Conservation (phyloP, 2,888 invertebrate species). For the Rotaria macrura region DNA sequence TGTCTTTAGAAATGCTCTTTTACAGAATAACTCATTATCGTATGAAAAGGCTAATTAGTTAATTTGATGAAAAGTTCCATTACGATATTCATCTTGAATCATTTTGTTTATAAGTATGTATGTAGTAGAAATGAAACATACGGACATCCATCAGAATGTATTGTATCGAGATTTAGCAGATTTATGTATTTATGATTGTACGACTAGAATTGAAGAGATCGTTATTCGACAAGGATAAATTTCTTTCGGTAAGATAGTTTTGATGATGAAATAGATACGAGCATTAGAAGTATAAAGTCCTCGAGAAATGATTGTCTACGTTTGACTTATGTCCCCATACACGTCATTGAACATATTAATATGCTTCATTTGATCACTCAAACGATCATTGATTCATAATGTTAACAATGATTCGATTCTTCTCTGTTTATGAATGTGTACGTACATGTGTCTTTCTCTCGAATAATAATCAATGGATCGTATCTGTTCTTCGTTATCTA, state of each 20-base stretch:
- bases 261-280: too few relatives aligned
- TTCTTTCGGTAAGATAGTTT: too few relatives aligned
- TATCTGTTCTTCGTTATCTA: background rate
- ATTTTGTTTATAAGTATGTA: background rate
- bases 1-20: background rate
- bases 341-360: background rate
- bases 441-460: background rate
- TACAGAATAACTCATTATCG: background rate
- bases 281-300: too few relatives aligned
- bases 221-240: too few relatives aligned
- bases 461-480: background rate
- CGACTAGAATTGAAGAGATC: too few relatives aligned
- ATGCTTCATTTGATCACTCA: background rate
- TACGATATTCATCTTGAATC: background rate
- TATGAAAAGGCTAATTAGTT: background rate
- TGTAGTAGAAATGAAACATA: background rate
- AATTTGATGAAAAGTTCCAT: background rate
- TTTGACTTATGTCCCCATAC: background rate
- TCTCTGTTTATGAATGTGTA: background rate
- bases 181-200: too few relatives aligned
- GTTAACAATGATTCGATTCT: background rate
- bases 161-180: too few relatives aligned
- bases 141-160: too few relatives aligned
- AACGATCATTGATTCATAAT: background rate
- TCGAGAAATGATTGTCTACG: too few relatives aligned